A percentile compares a stretch with the other conserved stretches of the same genome.
phyloP scores from a whole-genome alignment of 2,797 vertebrate species.

The Hephaestus fuliginosus region DNA sequence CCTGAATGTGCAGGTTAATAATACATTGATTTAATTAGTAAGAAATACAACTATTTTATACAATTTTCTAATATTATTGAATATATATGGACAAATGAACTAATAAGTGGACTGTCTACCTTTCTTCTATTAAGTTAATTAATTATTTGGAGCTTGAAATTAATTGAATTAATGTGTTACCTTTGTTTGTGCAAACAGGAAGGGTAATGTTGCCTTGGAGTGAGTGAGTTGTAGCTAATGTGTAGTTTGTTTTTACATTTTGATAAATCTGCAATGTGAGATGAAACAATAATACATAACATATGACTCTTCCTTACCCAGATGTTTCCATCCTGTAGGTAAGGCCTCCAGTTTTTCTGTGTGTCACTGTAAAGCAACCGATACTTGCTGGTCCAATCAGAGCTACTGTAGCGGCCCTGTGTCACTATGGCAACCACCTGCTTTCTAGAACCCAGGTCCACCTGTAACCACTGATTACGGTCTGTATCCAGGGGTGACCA shows the following conservation, averaged over 20 bases:
- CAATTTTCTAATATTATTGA: no score
- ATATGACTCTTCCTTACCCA: conserved; percentile 62
- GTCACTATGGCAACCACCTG: conserved; percentile 92
- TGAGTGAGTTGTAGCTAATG: not conserved
- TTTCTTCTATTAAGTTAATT: no score
- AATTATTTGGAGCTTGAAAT: no score
- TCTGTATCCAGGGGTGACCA: conserved; percentile 94
- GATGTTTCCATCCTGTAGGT: conserved; percentile 93
- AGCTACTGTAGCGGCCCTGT: conserved; percentile 95
- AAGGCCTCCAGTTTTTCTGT: conserved; percentile 95
- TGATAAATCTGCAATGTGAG: no score
- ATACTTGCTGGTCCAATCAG: conserved; percentile 95
- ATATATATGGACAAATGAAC: no score
- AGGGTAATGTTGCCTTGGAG: no score
- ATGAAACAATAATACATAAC: not conserved
- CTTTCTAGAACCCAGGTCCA: conserved; percentile 92
- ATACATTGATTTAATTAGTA: no score
- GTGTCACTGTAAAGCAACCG: conserved; percentile 94
- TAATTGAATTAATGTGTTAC: no score
- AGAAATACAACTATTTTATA: no score
- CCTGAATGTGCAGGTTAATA: no score
- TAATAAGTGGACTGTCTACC: no score
- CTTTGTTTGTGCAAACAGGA: no score
- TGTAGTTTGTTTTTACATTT: not conserved
- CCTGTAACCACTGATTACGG: conserved; percentile 94